A percentile compares a stretch with the other conserved stretches of the same genome.
Evolutionary conservation across 2,888 invertebrate species (phyloP).

Genomic region (Calameuta idolon): DNA sequence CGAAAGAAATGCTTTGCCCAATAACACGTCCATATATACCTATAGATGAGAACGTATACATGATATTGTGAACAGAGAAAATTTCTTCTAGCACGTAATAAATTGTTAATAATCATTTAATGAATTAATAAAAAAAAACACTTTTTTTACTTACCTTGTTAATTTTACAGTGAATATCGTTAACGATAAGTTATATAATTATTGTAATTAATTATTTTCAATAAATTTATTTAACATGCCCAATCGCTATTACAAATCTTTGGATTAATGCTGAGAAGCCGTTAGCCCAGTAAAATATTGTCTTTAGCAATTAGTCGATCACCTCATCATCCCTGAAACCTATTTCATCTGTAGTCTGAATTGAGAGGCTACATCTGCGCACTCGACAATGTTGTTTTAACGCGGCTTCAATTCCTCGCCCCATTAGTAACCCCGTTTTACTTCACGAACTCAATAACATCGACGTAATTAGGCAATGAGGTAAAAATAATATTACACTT

Average conservation of each 20-base stretch:
- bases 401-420: conserved; percentile 20
- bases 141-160: background rate
- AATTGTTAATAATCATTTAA: background rate
- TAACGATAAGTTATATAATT: background rate
- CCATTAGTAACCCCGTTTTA: conserved; percentile 8
- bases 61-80: background rate
- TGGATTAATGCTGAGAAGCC: conserved; percentile 15
- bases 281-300: conserved; percentile 5
- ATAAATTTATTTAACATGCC: background rate
- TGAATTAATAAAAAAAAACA: too few relatives aligned
- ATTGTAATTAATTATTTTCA: background rate
- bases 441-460: background rate
- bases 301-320: conserved; percentile 23
- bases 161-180: background rate
- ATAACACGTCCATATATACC: background rate
- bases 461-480: conserved; percentile 17
- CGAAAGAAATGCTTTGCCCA: background rate
- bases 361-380: conserved; percentile 6
- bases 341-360: conserved; percentile 1
- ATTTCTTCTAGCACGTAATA: background rate
- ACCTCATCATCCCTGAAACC: conserved; percentile 15
- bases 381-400: conserved; percentile 28
- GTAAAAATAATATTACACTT: conserved; percentile 12
- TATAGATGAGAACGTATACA: background rate
- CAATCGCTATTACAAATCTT: background rate